phyloP scores from a whole-genome alignment of 2,888 invertebrate species.

The Eurytoma adleriae region DNA sequence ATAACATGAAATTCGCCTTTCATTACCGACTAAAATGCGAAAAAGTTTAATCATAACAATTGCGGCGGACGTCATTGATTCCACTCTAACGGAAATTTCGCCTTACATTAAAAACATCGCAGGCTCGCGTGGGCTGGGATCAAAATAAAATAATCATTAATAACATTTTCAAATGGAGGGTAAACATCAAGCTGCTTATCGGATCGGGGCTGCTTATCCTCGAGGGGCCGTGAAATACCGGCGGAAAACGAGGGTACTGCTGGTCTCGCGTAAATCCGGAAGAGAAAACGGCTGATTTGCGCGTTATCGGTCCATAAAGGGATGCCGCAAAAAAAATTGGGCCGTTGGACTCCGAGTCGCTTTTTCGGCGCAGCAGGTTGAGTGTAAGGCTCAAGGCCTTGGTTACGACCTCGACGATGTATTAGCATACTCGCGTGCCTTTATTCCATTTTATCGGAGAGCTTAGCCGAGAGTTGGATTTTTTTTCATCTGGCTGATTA shows the following conservation, averaged over 20 bases:
- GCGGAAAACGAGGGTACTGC: background rate
- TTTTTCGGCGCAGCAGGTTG: no score
- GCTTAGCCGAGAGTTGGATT: background rate
- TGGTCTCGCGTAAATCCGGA: background rate
- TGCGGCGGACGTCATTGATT: background rate
- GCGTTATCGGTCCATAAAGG: background rate
- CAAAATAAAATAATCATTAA: background rate
- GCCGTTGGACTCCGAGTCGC: no score
- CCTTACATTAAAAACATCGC: background rate
- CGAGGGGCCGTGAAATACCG: background rate
- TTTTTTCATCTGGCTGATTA: constrained; percentile 34
- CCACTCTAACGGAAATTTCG: background rate
- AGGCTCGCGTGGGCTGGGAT: no score
- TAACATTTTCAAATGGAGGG: background rate
- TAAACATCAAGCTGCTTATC: background rate
- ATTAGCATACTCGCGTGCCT: constrained; percentile 24
- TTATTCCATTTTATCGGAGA: background rate
- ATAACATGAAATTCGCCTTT: background rate
- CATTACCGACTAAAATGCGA: background rate
- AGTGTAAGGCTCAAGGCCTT: background rate
- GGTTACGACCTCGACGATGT: background rate
- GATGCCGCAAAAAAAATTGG: background rate
- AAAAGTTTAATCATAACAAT: background rate
- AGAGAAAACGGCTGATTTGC: background rate
- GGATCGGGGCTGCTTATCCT: background rate